These are phyloP conservation scores for Hippocampus guttulatus DNA, from an alignment of 2,113 vertebrate species.

Conservation along the genomic window DNA sequence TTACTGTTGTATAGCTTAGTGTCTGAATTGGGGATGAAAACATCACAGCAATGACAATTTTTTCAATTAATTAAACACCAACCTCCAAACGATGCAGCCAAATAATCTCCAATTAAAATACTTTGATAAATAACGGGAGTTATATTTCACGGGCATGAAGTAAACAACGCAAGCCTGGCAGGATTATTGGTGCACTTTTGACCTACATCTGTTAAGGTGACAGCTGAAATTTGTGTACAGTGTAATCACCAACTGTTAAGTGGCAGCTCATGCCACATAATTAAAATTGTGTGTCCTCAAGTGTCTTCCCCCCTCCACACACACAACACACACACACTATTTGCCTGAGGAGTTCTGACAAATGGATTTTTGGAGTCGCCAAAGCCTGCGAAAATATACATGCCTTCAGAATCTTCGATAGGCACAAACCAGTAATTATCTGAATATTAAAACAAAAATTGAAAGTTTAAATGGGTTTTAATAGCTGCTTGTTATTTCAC, in stretches of 20 bases:
- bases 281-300: conserved; percentile 19
- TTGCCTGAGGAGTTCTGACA: conserved; percentile 21
- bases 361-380: conserved; percentile 5
- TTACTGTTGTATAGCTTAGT: background rate
- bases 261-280: conserved; percentile 14
- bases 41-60: background rate
- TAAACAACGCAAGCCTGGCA: background rate
- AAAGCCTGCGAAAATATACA: conserved; percentile 8
- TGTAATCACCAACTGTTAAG: background rate
- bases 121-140: background rate
- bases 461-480: background rate
- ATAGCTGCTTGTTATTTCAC: background rate
- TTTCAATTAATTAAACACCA: background rate
- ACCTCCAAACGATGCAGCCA: background rate
- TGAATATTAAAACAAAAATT: background rate
- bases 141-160: background rate
- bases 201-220: background rate
- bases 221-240: background rate
- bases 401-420: conserved; percentile 12
- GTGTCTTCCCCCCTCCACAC: background rate
- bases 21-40: background rate
- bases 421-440: conserved; percentile 24
- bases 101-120: conserved; percentile 6
- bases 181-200: conserved; percentile 10
- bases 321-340: conserved; percentile 1